Conservation (phyloP, 2,113 vertebrate species). For the Nyctibius bracteatus region DNA sequence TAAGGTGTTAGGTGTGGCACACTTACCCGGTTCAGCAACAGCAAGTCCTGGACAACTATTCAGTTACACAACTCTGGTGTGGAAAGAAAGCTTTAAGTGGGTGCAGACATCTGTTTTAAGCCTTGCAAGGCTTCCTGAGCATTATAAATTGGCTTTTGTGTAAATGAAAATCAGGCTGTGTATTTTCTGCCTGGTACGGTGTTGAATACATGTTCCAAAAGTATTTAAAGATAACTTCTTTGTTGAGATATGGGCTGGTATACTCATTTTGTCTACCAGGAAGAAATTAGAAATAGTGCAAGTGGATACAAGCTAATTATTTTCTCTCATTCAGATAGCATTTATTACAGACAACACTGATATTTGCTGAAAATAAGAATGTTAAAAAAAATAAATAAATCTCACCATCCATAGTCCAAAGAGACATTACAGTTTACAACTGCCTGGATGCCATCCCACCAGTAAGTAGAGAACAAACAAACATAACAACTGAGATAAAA, state of each 20-base stretch:
- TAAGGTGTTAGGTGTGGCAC: background rate
- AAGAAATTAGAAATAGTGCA: background rate
- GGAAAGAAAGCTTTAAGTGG: slow-evolving; percentile 3
- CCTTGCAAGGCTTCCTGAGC: background rate
- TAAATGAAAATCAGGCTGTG: background rate
- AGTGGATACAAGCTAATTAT: background rate
- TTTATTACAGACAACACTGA: background rate
- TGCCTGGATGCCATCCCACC: background rate
- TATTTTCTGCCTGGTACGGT: background rate
- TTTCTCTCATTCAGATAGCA: background rate
- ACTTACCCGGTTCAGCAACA: background rate
- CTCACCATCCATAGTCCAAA: background rate
- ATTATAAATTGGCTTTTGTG: background rate
- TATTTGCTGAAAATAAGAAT: background rate
- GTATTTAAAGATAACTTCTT: background rate
- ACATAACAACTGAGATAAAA: background rate
- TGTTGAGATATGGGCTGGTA: background rate
- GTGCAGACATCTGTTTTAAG: slow-evolving; percentile 24
- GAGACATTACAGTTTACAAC: background rate
- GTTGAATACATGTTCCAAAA: background rate
- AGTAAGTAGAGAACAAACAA: background rate
- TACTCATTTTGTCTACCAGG: background rate
- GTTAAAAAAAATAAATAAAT: background rate
- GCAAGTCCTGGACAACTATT: background rate
- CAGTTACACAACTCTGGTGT: background rate